A percentile compares a stretch with the other conserved stretches of the same genome.
Evolutionary conservation across 2,113 vertebrate species (phyloP).

Genomic region (Corythoichthys haematopterus): DNA sequence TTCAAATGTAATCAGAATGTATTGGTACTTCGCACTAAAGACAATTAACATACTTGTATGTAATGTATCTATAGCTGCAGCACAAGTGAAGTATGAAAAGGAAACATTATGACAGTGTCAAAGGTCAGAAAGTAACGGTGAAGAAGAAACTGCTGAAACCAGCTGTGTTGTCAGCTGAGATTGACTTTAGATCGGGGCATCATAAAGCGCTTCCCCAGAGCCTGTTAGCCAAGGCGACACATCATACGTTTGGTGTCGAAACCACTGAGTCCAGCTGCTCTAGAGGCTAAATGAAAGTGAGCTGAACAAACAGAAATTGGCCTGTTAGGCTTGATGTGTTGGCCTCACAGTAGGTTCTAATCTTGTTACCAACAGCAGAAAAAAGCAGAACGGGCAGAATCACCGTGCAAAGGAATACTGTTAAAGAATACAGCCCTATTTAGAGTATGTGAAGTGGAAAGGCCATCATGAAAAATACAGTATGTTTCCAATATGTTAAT

Average conservation of each 20-base stretch:
- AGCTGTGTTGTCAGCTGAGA: conserved; percentile 37
- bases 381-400: neutral
- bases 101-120: conserved; percentile 10
- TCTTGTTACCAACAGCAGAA: conserved; percentile 42
- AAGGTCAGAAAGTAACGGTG: conserved; percentile 11
- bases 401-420: conserved; percentile 20
- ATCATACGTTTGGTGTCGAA: conserved; percentile 42
- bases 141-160: conserved; percentile 20
- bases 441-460: neutral
- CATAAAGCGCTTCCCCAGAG: conserved; percentile 34
- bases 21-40: neutral
- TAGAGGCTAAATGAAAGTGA: conserved; percentile 47
- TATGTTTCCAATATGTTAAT: conserved; percentile 21
- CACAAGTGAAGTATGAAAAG: neutral
- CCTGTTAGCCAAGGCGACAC: conserved; percentile 42
- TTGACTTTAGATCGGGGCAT: conserved; percentile 44
- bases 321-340: conserved; percentile 38
- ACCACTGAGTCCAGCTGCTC: conserved; percentile 21
- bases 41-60: neutral
- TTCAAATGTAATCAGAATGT: neutral
- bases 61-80: neutral
- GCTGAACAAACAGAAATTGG: conserved; percentile 59
- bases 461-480: neutral
- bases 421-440: neutral
- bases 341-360: conserved; percentile 39